Conservation (phyloP, 2,888 invertebrate genomes). For the Octodonta nipae region DNA sequence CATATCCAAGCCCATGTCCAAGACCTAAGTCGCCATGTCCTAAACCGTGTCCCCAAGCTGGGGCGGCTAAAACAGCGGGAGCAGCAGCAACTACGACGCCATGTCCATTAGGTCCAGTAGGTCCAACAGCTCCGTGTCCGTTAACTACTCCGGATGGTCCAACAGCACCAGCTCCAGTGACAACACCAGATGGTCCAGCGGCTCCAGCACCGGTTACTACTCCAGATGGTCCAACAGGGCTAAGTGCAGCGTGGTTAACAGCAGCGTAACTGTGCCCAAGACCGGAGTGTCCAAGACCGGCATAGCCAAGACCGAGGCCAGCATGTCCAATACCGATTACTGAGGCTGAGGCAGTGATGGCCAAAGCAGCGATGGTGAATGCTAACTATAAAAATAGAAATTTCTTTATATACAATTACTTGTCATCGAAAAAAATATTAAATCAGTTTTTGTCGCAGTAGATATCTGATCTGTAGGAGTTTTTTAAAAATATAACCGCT, state of each 20-base stretch:
- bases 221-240: constrained; percentile 10
- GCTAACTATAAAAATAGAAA: constrained; percentile 5
- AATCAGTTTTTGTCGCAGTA: too few relatives aligned
- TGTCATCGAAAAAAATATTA: too few relatives aligned
- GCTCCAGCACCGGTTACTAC: constrained; percentile 10
- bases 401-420: too few relatives aligned
- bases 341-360: constrained; percentile 8
- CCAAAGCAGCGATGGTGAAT: constrained; percentile 6
- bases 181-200: constrained; percentile 11
- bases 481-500: not conserved
- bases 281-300: not conserved
- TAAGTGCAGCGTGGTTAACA: constrained; percentile 6
- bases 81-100: constrained; percentile 4
- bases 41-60: not conserved
- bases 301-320: not conserved
- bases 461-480: too few relatives aligned
- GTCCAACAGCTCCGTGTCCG: constrained; percentile 14
- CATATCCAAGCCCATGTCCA: not conserved
- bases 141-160: constrained; percentile 14
- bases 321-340: constrained; percentile 4
- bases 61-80: constrained; percentile 4
- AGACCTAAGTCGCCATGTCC: not conserved
- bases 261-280: constrained; percentile 8
- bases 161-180: constrained; percentile 10
- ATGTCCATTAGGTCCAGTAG: constrained; percentile 13